Conservation (phyloP, 2,888 invertebrate species). For the Tineola bisselliella region DNA sequence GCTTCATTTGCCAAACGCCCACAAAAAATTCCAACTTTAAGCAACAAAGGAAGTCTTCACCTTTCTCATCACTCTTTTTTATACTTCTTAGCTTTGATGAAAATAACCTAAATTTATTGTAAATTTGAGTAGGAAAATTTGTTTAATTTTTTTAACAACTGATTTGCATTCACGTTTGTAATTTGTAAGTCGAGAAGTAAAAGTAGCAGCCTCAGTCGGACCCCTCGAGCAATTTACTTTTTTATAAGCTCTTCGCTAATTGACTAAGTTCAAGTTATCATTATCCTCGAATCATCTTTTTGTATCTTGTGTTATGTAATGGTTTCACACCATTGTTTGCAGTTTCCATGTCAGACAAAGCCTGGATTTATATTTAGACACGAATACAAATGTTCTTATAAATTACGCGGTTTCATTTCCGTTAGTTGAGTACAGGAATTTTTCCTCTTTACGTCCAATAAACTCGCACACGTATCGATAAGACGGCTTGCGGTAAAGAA, state of each 20-base stretch:
- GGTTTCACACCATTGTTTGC: neutral
- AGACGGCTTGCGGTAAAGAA: conserved; percentile 21
- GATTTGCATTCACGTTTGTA: conserved; percentile 46
- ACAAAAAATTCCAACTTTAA: conserved; percentile 42
- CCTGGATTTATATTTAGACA: too few relatives aligned
- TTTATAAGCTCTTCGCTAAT: conserved; percentile 5
- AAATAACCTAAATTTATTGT: conserved; percentile 26
- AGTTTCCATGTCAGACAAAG: neutral
- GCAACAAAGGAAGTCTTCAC: conserved; percentile 44
- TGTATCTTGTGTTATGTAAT: neutral
- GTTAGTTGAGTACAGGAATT: neutral
- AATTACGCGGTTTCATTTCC: neutral
- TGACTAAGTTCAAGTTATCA: neutral
- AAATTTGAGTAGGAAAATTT: conserved; percentile 28
- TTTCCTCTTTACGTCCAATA: conserved; percentile 12
- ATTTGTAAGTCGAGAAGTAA: conserved; percentile 25
- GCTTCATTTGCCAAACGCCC: conserved; percentile 34
- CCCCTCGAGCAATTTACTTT: conserved; percentile 1
- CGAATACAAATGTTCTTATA: neutral
- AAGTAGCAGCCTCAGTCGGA: neutral
- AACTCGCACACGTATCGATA: conserved; percentile 24
- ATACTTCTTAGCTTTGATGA: conserved; percentile 17
- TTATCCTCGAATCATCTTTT: neutral
- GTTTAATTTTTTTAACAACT: conserved; percentile 35
- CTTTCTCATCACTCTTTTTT: conserved; percentile 31